These are phyloP conservation scores for Steinernema hermaphroditum DNA, from an alignment of 2,888 invertebrate genomes.

Conservation along the genomic window DNA sequence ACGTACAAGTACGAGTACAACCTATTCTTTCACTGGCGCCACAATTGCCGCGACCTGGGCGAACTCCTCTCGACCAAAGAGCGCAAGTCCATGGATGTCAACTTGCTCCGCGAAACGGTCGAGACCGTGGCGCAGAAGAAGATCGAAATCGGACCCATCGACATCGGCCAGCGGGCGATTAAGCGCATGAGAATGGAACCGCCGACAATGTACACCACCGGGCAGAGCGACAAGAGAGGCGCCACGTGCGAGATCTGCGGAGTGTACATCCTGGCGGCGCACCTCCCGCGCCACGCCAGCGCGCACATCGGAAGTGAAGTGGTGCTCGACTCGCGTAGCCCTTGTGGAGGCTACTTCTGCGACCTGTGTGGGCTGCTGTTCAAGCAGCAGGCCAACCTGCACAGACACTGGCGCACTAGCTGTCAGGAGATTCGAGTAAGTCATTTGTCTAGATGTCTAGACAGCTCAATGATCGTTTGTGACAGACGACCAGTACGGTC, in stretches of 20 bases:
- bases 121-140: conserved; percentile 59
- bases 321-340: conserved; percentile 36
- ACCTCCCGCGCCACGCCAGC: conserved; percentile 44
- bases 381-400: conserved; percentile 50
- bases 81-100: conserved; percentile 52
- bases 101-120: conserved; percentile 50
- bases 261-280: conserved; percentile 44
- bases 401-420: conserved; percentile 54
- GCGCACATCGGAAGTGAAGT: conserved; percentile 44
- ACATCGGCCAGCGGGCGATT: neutral
- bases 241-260: conserved; percentile 49
- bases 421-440: conserved; percentile 54
- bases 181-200: too few species aligned
- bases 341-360: conserved; percentile 46
- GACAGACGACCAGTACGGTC: too few species aligned
- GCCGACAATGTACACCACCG: too few species aligned
- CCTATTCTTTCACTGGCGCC: conserved; percentile 61
- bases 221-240: conserved; percentile 30
- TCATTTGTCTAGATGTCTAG: too few species aligned
- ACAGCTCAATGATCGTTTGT: too few species aligned
- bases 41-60: conserved; percentile 56
- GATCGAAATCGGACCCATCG: conserved; percentile 35
- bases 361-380: conserved; percentile 58
- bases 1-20: conserved; percentile 64
- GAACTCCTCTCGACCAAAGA: conserved; percentile 45